These are phyloP conservation scores for Mobula birostris DNA, from an alignment of 2,113 vertebrate genomes.

Conservation along the genomic window DNA sequence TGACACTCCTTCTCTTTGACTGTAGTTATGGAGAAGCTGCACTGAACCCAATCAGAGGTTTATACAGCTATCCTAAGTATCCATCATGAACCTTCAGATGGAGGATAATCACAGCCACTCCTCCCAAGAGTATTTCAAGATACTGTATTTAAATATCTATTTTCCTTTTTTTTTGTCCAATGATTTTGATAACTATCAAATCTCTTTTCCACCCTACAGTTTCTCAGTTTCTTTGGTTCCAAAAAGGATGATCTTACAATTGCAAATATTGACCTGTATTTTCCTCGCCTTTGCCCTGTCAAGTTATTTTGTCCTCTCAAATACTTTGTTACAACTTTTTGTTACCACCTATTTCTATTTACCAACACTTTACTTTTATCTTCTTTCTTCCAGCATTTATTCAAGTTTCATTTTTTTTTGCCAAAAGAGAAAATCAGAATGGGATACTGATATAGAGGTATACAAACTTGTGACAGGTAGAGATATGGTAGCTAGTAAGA, in stretches of 20 bases:
- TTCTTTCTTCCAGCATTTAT: neutral
- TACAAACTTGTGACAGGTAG: no score
- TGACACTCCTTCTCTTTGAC: no score
- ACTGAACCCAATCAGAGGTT: neutral
- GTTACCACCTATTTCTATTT: neutral
- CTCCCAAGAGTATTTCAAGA: neutral
- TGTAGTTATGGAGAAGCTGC: neutral
- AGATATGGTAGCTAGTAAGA: no score
- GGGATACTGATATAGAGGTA: no score
- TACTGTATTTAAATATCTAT: neutral
- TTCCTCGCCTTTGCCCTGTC: neutral
- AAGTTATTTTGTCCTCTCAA: no score
- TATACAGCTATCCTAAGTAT: neutral
- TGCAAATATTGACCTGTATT: neutral
- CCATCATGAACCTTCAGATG: neutral
- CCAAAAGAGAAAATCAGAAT: no score
- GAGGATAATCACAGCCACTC: neutral
- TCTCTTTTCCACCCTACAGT: neutral
- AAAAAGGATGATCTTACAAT: neutral
- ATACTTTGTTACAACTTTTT: neutral
- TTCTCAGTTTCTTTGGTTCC: neutral
- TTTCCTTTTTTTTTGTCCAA: neutral
- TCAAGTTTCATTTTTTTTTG: neutral
- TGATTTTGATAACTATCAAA: neutral
- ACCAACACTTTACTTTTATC: neutral